Base-by-base conservation (phyloP, 2,797 vertebrate genomes). In the Champsocephalus gunnari region DNA sequence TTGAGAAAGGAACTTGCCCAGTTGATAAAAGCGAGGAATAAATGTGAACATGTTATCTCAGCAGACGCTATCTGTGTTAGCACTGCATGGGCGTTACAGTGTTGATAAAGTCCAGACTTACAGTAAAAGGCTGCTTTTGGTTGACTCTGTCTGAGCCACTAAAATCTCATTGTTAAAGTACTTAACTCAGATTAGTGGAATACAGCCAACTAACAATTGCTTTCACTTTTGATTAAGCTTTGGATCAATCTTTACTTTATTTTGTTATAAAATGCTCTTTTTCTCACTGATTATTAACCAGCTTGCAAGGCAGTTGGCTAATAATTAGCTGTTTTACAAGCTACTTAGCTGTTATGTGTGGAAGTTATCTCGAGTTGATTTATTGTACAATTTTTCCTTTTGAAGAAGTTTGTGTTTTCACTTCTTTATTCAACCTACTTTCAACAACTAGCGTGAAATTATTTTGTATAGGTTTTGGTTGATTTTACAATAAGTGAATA, bases 11-110 rank as follows among this genome's bases (percentile, higher is more conserved):
- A 86, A 82, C 75, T 69, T 28, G 57, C 32, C 17, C 51, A 19
- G 45, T 71, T 76, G 82, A 89, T 88, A 79, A 85, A 82, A 58
- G 17, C n/a, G 43, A 73, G 28, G 73, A 85, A 71, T 75, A 75
- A 84, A 85, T 56, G 67, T 71, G 73, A 59, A 43, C 50, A 0
- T 55, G 51, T 86, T 79, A 87, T 86, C 87, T 73, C 19, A 70
- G 62, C 24, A 53, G 61, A 47, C 24, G 17, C 75, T 91, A 91
- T 89, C 88, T 60, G 19, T 70, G 55, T 71, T 77, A 73, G 75
- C 65, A 47, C 74, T 79, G 57, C 34, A 61, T 21, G 79, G 72
- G 79, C 66, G 82, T 74, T 70, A 50, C 56, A 43, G 72, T 9
- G 9, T 1, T 44, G 75, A 85, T 84, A 86, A 81, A 63, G 65